A percentile compares a stretch with the other conserved stretches of the same genome.
Evolutionary conservation across 2,113 vertebrate genomes (phyloP).

Genomic region (Macquaria australasica): DNA sequence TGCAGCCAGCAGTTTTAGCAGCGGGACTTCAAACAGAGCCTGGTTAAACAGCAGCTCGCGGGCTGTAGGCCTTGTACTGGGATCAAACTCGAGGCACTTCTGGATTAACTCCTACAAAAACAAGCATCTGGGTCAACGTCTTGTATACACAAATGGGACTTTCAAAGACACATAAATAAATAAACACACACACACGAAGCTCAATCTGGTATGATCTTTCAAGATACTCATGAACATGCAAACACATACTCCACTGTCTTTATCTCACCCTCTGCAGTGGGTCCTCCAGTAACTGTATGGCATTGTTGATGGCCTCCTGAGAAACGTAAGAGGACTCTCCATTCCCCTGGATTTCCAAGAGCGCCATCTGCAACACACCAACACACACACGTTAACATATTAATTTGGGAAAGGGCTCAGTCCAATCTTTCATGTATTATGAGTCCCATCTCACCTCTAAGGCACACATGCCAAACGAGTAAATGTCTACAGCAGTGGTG

Average conservation of each 20-base stretch:
- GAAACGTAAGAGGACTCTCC: conserved; percentile 96
- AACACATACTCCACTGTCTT: not conserved
- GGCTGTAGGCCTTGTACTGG: conserved; percentile 90
- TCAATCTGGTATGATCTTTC: not conserved
- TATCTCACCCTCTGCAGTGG: conserved; percentile 93
- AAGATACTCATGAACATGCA: not conserved
- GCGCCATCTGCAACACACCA: conserved; percentile 90
- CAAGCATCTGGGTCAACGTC: conserved; percentile 3
- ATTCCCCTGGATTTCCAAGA: conserved; percentile 97
- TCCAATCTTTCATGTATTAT: not conserved
- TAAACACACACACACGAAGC: not conserved
- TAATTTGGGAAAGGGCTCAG: not conserved
- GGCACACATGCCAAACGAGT: conserved; percentile 98
- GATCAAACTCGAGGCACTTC: conserved; percentile 93
- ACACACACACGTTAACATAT: not conserved
- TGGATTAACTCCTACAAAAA: conserved; percentile 93
- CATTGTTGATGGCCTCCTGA: conserved; percentile 95
- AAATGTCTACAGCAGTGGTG: conserved; percentile 97
- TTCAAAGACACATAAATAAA: not conserved
- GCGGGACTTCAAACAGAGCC: conserved; percentile 96
- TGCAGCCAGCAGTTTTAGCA: conserved; percentile 94
- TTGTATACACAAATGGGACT: not conserved
- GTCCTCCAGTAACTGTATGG: conserved; percentile 96
- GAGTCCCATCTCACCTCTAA: conserved; percentile 90
- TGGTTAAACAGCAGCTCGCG: conserved; percentile 95